Base-by-base conservation (phyloP, 2,113 vertebrate species). In the Globicephala melas region DNA sequence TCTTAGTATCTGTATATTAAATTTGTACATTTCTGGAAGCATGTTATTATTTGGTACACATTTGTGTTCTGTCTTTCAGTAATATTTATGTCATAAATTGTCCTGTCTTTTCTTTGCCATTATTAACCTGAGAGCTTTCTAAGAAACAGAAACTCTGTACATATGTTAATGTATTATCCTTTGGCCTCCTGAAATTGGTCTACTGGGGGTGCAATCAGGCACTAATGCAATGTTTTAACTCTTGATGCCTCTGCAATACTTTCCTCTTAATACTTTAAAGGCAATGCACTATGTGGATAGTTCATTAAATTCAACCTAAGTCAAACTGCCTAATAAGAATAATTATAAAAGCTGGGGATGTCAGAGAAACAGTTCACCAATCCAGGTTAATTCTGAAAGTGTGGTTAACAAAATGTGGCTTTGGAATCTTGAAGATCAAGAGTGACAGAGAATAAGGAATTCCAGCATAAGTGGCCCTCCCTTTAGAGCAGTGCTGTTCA, bases 71-170 rank as follows among this genome's bases (percentile, higher is more conserved):
- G 25, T 79, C 28, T 88, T 89, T 87, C 23, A 38, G 21, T 44
- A 44, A 85, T 50, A 74, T 70, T 88, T 84, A 73, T 60, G 50
- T 70, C 44, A 96, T 73, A 84, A 38, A 53, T 68, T 93, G 12
- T 60, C 17, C 44, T 44, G 10, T 68, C 28, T 44, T 77, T 88
- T 94, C 36, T 53, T 65, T 70, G 41, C 31, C n/a, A 53, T 86
- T 67, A 65, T 86, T 67, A 65, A 90, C 38, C 53, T 71, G 62
- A 67, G 33, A 94, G 88, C 60, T 60, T 92, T 92, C 96, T 92
- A 28, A 86, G 62, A 93, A 28, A 91, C 1, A 93, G 41, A 93
- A 96, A 65, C 50, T 67, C 81, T 82, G 31, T 25, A 81, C 2
- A 36, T 53, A 91, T 3, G 67, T 86, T 60, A 41, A 8, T 11